These are phyloP conservation scores for Adelosebastes latens DNA, from an alignment of 2,797 vertebrate species.

Conservation along the genomic window DNA sequence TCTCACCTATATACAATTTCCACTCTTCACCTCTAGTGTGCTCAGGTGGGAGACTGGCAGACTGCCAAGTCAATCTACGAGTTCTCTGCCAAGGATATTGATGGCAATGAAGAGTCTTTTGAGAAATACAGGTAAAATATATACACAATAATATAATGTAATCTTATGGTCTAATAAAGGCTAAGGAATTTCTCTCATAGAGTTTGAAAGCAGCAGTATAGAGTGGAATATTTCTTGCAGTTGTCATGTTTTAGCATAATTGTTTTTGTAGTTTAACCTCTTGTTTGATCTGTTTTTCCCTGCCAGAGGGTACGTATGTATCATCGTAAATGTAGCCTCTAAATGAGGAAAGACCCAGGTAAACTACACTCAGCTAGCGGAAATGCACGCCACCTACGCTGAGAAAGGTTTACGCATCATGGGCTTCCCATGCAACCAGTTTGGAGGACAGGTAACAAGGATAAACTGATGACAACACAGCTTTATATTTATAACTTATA, in stretches of 20 bases:
- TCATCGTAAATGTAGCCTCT: slow-evolving; percentile 95
- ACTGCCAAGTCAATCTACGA: slow-evolving; percentile 90
- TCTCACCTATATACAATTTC: rapidly evolving
- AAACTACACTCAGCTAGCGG: slow-evolving; percentile 97
- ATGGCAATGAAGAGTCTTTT: slow-evolving; percentile 87
- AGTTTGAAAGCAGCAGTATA: background rate
- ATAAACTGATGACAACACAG: background rate
- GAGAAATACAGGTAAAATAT: slow-evolving; percentile 89
- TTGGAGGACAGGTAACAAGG: slow-evolving; percentile 90
- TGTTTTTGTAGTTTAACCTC: background rate
- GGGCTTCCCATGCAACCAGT: slow-evolving; percentile 98
- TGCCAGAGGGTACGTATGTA: slow-evolving; percentile 88
- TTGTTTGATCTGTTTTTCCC: background rate
- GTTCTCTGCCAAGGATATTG: slow-evolving; percentile 92
- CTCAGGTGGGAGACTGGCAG: slow-evolving; percentile 86
- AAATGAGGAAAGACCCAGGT: slow-evolving; percentile 96
- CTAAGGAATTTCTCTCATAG: background rate
- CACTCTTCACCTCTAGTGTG: slow-evolving; percentile 79
- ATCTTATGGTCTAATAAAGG: background rate
- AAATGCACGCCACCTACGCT: slow-evolving; percentile 90
- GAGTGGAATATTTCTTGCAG: background rate
- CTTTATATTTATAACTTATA: background rate
- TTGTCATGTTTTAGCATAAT: background rate
- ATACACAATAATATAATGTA: background rate
- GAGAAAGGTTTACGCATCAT: slow-evolving; percentile 95